Conservation (phyloP, 2,113 vertebrate genomes). For the Cinclus cinclus region DNA sequence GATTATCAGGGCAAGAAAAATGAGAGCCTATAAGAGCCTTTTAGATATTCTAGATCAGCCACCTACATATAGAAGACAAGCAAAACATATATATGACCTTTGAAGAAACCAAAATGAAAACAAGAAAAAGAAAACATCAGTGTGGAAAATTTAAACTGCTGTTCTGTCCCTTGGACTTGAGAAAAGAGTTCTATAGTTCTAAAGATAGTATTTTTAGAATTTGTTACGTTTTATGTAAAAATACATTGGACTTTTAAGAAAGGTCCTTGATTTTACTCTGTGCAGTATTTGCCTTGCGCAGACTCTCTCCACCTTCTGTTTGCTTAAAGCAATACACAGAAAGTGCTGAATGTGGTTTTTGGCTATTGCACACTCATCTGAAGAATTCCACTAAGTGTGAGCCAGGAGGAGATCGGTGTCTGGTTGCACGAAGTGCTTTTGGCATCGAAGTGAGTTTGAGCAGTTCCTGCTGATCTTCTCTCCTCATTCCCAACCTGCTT, state of each 20-base stretch:
- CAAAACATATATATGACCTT: background rate
- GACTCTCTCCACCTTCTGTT: background rate
- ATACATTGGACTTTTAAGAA: background rate
- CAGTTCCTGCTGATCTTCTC: background rate
- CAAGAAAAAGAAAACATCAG: background rate
- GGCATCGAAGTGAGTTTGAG: background rate
- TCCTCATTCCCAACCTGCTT: background rate
- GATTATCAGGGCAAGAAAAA: background rate
- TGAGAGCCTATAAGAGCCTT: background rate
- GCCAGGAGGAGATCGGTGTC: background rate
- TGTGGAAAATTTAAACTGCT: background rate
- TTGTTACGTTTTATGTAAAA: background rate
- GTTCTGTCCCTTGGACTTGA: background rate
- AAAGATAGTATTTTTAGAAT: background rate
- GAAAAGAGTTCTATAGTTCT: background rate
- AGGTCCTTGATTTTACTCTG: background rate
- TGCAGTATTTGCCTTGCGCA: background rate
- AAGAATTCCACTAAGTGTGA: background rate
- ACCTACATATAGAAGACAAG: background rate
- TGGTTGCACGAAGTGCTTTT: background rate
- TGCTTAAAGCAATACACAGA: background rate
- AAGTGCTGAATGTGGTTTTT: background rate
- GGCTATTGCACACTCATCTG: background rate
- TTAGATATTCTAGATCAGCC: background rate
- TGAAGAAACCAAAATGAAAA: background rate